phyloP scores from a whole-genome alignment of 1,140 invertebrate species.

The Cephus cinctus region DNA sequence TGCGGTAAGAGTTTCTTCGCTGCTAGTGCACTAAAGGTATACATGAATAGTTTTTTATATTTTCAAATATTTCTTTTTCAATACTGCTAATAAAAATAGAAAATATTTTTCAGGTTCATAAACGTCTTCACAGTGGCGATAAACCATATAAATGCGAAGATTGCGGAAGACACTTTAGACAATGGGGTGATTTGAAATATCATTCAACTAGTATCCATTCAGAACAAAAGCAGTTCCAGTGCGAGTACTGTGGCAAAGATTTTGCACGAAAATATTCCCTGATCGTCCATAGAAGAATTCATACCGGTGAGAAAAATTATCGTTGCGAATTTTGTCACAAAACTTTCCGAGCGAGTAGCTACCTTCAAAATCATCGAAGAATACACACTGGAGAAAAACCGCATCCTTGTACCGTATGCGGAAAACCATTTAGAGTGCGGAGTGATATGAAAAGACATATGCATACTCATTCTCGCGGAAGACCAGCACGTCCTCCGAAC shows the following conservation, averaged over 20 bases:
- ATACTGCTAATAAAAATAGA: constrained; percentile 1
- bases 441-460: constrained; percentile 89
- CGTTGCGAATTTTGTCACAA: constrained; percentile 83
- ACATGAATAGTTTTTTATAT: constrained; percentile 17
- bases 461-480: constrained; percentile 68
- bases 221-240: constrained; percentile 78
- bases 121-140: constrained; percentile 72
- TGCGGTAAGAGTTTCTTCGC: constrained; percentile 83
- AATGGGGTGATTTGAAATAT: constrained; percentile 88
- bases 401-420: constrained; percentile 73
- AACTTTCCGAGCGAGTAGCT: constrained; percentile 81
- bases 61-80: constrained; percentile 1
- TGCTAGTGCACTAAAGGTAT: constrained; percentile 73
- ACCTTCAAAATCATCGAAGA: constrained; percentile 81
- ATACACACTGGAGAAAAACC: constrained; percentile 91
- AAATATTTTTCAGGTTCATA: constrained; percentile 61
- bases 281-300: constrained; percentile 86
- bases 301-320: constrained; percentile 88
- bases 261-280: constrained; percentile 91
- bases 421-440: constrained; percentile 79
- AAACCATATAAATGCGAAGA: constrained; percentile 79
- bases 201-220: constrained; percentile 87
- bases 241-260: constrained; percentile 88
- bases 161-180: constrained; percentile 76
- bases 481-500: constrained; percentile 20